Percentiles rank a stretch among this genome's conserved stretches.
These are phyloP conservation scores for Leptopilina drosophilae DNA, from an alignment of 2,888 invertebrate species.

Conservation along the genomic window DNA sequence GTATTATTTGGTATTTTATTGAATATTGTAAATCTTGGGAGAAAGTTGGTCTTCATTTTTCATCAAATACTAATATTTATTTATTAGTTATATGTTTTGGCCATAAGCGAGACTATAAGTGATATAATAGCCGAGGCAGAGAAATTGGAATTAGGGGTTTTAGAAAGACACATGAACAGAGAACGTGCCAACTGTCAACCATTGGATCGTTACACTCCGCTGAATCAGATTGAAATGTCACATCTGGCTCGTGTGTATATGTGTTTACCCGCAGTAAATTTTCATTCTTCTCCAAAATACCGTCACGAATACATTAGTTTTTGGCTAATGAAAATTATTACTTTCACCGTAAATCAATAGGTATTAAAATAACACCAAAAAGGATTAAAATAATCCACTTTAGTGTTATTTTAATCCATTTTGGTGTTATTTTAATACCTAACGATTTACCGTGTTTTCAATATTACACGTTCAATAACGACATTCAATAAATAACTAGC, in stretches of 20 bases:
- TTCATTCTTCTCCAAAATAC: not conserved
- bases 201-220: constrained; percentile 7
- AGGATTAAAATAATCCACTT: no score
- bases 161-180: constrained; percentile 4
- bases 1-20: no score
- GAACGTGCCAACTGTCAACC: constrained; percentile 29
- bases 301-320: not conserved
- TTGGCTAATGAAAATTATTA: not conserved
- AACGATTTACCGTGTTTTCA: no score
- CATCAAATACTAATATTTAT: not conserved
- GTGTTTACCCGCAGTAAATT: constrained; percentile 18
- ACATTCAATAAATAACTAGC: no score
- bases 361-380: no score
- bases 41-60: not conserved
- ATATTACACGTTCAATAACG: no score
- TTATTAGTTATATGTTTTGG: not conserved
- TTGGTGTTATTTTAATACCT: no score
- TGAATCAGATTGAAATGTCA: constrained; percentile 36
- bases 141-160: constrained; percentile 13
- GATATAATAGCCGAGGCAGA: not conserved
- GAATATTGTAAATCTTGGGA: no score
- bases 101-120: not conserved
- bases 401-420: no score
- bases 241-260: constrained; percentile 4
- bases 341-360: no score